These are phyloP conservation scores for Batillaria attramentaria DNA, from an alignment of 1,140 invertebrate genomes.

Conservation along the genomic window DNA sequence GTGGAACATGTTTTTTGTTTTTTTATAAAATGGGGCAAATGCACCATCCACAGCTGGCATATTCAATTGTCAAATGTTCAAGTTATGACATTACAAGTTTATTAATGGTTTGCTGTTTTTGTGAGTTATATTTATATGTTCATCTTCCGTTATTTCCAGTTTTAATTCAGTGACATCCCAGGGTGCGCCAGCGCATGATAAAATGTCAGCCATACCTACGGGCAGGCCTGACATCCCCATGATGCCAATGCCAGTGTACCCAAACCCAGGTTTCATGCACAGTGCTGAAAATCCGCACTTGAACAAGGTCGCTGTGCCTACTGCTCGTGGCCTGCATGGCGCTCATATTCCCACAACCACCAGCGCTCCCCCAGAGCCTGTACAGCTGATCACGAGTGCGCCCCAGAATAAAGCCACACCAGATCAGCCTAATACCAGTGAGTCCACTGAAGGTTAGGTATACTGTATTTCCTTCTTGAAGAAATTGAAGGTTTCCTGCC, in stretches of 20 bases:
- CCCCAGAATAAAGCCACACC: not conserved
- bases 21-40: too few relatives aligned
- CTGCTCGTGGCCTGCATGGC: not conserved
- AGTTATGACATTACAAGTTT: too few relatives aligned
- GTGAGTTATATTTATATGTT: too few relatives aligned
- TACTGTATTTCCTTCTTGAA: not conserved
- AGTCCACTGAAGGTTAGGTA: not conserved
- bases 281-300: not conserved
- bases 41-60: too few relatives aligned
- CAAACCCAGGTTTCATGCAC: not conserved
- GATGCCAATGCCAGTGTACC: not conserved
- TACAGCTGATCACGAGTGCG: slow-evolving; percentile 3
- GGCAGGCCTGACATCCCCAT: slow-evolving; percentile 23
- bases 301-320: slow-evolving; percentile 1
- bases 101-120: too few relatives aligned
- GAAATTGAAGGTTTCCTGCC: too few relatives aligned
- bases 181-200: too few relatives aligned
- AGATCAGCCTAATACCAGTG: not conserved
- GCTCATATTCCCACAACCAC: not conserved
- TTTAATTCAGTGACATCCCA: too few relatives aligned
- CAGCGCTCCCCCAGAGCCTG: not conserved
- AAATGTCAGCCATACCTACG: not conserved
- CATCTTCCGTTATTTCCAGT: too few relatives aligned
- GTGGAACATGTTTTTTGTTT: too few relatives aligned
- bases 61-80: too few relatives aligned